Evolutionary conservation across 2,797 vertebrate genomes (phyloP).

Genomic region (Telmatherina bonti): DNA sequence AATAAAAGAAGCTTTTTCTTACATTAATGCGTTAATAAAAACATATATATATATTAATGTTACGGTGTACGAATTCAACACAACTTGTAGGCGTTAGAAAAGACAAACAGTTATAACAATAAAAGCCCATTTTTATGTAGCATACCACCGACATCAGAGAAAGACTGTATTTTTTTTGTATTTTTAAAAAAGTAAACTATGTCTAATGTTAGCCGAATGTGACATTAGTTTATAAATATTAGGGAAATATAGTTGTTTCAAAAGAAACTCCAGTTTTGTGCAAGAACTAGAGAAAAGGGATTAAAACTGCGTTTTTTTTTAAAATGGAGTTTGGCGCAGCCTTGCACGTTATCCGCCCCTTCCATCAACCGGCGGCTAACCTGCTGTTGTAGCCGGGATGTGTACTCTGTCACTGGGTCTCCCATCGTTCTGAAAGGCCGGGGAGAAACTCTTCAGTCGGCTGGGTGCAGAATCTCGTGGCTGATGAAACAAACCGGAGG

Average conservation of each 20-base stretch:
- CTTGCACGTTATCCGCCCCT: not conserved
- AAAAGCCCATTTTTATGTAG: not conserved
- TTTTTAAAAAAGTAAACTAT: not conserved
- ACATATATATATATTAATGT: not conserved
- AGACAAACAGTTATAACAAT: not conserved
- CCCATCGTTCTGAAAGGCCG: constrained; percentile 79
- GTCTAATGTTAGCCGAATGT: not conserved
- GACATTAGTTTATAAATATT: accelerated
- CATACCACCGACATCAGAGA: too few relatives aligned
- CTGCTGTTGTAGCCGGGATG: constrained; percentile 87
- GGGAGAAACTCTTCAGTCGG: not conserved
- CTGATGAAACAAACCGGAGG: constrained; percentile 63
- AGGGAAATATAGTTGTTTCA: accelerated
- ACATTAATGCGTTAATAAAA: too few relatives aligned
- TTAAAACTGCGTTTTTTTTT: accelerated
- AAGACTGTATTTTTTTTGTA: not conserved
- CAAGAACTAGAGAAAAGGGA: accelerated
- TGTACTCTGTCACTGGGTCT: constrained; percentile 76
- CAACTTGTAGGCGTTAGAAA: not conserved
- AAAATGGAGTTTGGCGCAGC: not conserved
- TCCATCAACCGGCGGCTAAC: constrained; percentile 62
- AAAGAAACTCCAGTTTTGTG: accelerated
- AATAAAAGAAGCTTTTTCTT: not conserved
- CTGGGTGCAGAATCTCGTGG: constrained; percentile 33
- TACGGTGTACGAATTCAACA: not conserved